phyloP scores from a whole-genome alignment of 2,113 vertebrate genomes.

The Grammomys surdaster region DNA sequence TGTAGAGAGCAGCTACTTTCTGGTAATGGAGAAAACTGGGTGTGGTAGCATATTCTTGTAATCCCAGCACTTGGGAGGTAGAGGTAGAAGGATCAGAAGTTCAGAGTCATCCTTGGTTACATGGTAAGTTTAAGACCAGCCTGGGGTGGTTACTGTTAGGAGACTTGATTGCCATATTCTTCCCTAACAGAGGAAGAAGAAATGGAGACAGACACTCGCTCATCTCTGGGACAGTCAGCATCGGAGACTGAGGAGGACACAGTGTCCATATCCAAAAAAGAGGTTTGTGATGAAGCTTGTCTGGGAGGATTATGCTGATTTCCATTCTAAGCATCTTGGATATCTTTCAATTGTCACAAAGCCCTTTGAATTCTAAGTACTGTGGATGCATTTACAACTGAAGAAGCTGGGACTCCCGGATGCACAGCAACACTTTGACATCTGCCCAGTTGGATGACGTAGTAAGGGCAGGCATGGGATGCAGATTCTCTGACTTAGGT shows the following conservation, averaged over 20 bases:
- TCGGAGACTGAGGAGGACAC: slow-evolving; percentile 92
- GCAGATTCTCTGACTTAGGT: background rate
- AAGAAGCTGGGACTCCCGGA: background rate
- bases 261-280: slow-evolving; percentile 89
- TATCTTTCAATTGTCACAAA: background rate
- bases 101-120: background rate
- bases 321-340: background rate
- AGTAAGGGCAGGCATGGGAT: background rate
- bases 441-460: background rate
- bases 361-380: background rate
- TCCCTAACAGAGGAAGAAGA: slow-evolving; percentile 85
- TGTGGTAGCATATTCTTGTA: background rate
- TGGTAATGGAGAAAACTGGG: background rate
- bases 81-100: background rate
- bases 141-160: background rate
- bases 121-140: background rate
- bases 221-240: slow-evolving; percentile 82
- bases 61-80: background rate
- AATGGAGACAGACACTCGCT: slow-evolving; percentile 85
- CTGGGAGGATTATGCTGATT: background rate
- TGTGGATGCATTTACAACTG: background rate
- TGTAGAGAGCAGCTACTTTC: background rate
- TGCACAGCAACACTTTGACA: background rate
- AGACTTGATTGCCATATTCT: background rate
- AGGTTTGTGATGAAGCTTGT: slow-evolving; percentile 81